Conservation (phyloP, 2,797 vertebrate genomes). For the Lacerta agilis region DNA sequence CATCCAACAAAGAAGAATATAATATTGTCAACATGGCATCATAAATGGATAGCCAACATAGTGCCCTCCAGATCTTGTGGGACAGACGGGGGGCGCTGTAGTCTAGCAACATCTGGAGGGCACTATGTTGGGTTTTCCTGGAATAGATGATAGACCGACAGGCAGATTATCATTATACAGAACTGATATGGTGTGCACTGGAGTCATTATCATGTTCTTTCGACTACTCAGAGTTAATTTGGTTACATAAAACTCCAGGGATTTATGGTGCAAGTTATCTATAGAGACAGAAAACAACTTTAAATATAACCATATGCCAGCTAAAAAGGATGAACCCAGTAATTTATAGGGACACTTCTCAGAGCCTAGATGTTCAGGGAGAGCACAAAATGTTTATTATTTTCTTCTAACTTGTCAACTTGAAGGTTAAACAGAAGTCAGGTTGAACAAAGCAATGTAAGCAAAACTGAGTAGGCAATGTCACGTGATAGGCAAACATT, state of each 20-base stretch:
- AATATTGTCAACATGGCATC: neutral
- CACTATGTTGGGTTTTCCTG: too few relatives aligned
- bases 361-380: neutral
- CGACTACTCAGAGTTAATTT: neutral
- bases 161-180: neutral
- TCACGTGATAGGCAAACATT: neutral
- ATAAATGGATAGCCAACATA: too few relatives aligned
- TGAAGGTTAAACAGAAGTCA: constrained; percentile 13
- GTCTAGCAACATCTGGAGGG: too few relatives aligned
- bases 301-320: neutral
- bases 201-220: neutral
- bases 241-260: constrained; percentile 3
- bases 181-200: neutral
- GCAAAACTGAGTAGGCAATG: neutral
- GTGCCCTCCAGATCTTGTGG: neutral
- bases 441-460: constrained; percentile 5
- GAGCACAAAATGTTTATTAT: constrained; percentile 25
- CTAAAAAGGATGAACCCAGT: neutral
- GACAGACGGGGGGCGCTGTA: too few relatives aligned
- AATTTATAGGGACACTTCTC: neutral
- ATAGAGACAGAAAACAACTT: constrained; percentile 4
- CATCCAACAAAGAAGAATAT: neutral
- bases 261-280: neutral
- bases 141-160: neutral
- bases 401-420: constrained; percentile 19